Conservation (phyloP, 2,888 invertebrate genomes). For the Synergus itoensis region DNA sequence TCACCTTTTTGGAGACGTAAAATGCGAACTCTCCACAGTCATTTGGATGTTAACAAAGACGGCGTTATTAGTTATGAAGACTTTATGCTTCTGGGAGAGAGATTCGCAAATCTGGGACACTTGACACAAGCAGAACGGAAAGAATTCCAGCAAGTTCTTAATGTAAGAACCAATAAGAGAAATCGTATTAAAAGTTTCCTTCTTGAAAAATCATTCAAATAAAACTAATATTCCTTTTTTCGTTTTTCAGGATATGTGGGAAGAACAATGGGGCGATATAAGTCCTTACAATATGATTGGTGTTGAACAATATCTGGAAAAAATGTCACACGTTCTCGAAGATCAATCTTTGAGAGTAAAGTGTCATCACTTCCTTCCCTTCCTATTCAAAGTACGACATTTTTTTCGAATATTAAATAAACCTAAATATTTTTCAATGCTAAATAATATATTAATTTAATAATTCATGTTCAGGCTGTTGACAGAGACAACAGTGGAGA, state of each 20-base stretch:
- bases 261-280: conserved; percentile 90
- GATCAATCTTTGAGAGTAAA: conserved; percentile 87
- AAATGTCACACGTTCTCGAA: conserved; percentile 90
- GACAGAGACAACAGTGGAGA: conserved; percentile 89
- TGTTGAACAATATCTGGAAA: conserved; percentile 89
- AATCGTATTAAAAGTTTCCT: background rate
- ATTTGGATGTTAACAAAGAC: conserved; percentile 91
- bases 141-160: conserved; percentile 86
- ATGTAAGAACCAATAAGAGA: conserved; percentile 78
- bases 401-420: background rate
- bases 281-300: conserved; percentile 90
- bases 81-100: conserved; percentile 85
- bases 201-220: background rate
- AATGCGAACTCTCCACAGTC: conserved; percentile 91
- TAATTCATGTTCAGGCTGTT: conserved; percentile 82
- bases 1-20: conserved; percentile 90
- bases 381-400: conserved; percentile 86
- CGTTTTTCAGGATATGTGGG: conserved; percentile 85
- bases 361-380: conserved; percentile 89
- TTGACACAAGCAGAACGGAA: conserved; percentile 83
- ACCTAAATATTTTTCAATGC: background rate
- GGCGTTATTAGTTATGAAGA: conserved; percentile 91
- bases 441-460: conserved; percentile 42
- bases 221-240: background rate
- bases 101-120: conserved; percentile 88